Conservation (phyloP, 2,888 invertebrate species). For the Stenodema calcarata region DNA sequence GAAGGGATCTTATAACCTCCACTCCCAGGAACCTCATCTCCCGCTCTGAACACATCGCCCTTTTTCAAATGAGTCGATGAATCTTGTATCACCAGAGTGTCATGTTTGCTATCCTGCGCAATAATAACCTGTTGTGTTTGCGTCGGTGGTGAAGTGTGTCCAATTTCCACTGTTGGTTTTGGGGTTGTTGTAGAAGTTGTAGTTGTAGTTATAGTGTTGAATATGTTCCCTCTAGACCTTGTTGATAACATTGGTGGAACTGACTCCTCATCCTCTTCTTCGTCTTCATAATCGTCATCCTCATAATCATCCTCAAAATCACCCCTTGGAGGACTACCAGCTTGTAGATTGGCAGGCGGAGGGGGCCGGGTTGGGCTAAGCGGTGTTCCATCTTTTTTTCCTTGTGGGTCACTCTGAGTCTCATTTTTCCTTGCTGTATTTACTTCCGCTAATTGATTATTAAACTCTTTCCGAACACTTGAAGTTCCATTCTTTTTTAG, state of each 20-base stretch:
- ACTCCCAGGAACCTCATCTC: constrained; percentile 72
- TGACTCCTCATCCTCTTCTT: constrained; percentile 61
- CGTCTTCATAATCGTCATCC: constrained; percentile 70
- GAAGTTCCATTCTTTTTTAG: background rate
- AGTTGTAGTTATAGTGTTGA: constrained; percentile 57
- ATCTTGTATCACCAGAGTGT: constrained; percentile 69
- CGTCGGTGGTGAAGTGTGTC: constrained; percentile 61
- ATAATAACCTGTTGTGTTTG: constrained; percentile 72
- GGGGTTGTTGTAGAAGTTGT: constrained; percentile 62
- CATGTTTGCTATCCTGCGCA: constrained; percentile 67
- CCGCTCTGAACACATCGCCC: constrained; percentile 70
- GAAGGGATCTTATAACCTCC: constrained; percentile 72
- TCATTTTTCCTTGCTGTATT: background rate
- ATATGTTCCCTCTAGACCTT: constrained; percentile 24
- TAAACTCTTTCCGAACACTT: constrained; percentile 12
- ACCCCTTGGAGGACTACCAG: background rate
- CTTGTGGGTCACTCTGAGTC: background rate
- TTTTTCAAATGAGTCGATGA: constrained; percentile 64
- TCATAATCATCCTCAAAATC: constrained; percentile 64
- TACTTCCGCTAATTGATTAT: constrained; percentile 1
- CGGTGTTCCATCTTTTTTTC: background rate
- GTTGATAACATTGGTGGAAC: constrained; percentile 48
- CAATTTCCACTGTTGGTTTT: constrained; percentile 58
- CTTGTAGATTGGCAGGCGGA: background rate
- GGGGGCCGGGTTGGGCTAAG: background rate